Percentiles rank a stretch among this genome's conserved stretches.
Evolutionary conservation across 2,113 vertebrate species (phyloP).

Genomic region (Saguinus imperator): DNA sequence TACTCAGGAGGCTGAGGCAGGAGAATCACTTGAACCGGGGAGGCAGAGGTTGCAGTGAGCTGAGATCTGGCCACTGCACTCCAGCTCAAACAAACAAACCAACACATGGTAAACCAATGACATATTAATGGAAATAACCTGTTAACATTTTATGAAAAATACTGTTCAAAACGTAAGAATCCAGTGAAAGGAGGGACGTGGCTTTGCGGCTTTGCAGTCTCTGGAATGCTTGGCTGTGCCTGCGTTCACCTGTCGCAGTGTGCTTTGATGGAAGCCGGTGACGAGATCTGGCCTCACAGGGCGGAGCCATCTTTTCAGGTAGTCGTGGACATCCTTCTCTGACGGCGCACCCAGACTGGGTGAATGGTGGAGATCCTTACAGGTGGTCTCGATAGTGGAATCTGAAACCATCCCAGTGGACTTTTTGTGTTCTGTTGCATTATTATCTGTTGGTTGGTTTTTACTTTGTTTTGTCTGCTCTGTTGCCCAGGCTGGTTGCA

Average conservation of each 20-base stretch:
- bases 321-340: rapidly evolving
- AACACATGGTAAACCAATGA: not conserved
- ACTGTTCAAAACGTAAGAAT: not conserved
- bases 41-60: no score
- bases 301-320: not conserved
- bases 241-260: rapidly evolving
- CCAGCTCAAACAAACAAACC: no score
- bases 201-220: not conserved
- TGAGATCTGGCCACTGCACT: rapidly evolving
- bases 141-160: not conserved
- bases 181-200: not conserved
- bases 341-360: rapidly evolving
- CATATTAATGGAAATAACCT: not conserved
- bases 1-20: no score
- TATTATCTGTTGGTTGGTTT: rapidly evolving
- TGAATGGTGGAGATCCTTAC: no score
- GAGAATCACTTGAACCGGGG: no score
- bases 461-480: no score
- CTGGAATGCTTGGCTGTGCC: rapidly evolving
- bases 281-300: not conserved
- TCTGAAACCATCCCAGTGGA: rapidly evolving
- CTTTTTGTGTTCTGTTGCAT: rapidly evolving
- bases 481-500: no score
- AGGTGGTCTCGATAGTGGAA: rapidly evolving
- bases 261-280: not conserved